Base-by-base conservation (phyloP, 30 jellyfish, hydroid and myxozoan species). In the Catostylus mosaicus region DNA sequence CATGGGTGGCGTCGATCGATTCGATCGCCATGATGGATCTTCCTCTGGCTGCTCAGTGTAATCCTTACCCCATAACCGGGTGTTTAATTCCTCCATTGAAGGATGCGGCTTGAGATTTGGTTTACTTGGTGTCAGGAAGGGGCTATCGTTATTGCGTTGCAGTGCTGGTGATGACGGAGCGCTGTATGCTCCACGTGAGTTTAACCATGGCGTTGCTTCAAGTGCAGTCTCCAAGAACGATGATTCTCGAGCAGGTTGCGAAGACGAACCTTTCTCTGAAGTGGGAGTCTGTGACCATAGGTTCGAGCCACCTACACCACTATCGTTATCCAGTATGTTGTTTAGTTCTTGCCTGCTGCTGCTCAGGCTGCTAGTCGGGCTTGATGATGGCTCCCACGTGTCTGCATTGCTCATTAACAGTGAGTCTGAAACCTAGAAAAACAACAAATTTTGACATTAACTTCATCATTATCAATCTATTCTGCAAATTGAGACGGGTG, bases 111-210 rank as follows among this genome's bases (percentile, higher is more conserved):
- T 96, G 48, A 89, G 70, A 47, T 76, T 74, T 36, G 84, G 88
- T 27, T 76, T 82, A 30, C 72, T 89, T 24, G 99, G 95, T 40
- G 96, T 38, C 7, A 79, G 82, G 54, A 88, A 80, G 11, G 92
- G 89, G 60, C 82, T 82, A 81, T 89, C 91, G 33, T 59, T 90
- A 23, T 60, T 82, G 3, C 97, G 81, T 46, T 82, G 97, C 33
- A 92, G 74, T 14, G 99, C 97, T 0, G 99, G 99, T 30, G 99
- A 95, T 22, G 99, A 95, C 14, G 99, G 99, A 5, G 99, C 99
- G 67, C 99, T 95, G 91, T 95, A 95, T 12, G 99, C 99, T 30
- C 99, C 97, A 32, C 99, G 97, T n/a, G 92, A 43, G 52, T 82
- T 97, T 45, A 84, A 38, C 99, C 99, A 95, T 3, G 96, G 96